Evolutionary conservation across 2,888 invertebrate genomes (phyloP).

Genomic region (Chrysodeixis includens): DNA sequence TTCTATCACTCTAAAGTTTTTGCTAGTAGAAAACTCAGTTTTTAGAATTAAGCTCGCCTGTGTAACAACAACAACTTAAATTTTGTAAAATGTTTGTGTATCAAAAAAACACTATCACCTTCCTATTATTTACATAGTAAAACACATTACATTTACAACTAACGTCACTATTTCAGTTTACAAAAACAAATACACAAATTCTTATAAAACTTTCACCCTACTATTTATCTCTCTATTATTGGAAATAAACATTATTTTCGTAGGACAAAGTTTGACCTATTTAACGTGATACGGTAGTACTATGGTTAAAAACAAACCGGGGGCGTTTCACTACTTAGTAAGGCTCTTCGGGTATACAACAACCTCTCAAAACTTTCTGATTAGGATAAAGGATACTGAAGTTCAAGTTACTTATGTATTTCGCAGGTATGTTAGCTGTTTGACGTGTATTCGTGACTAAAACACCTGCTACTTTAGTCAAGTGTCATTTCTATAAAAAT

Average conservation of each 20-base stretch:
- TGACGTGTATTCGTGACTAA: too few species aligned
- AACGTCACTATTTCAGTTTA: not conserved
- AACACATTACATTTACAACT: not conserved
- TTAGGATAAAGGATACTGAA: conserved; percentile 2
- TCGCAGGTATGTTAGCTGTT: not conserved
- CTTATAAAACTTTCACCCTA: not conserved
- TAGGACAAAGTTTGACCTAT: not conserved
- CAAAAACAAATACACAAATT: conserved; percentile 1
- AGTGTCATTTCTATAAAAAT: too few species aligned
- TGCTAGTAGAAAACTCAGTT: too few species aligned
- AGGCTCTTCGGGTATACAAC: not conserved
- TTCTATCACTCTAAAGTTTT: too few species aligned
- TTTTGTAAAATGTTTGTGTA: too few species aligned
- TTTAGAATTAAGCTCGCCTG: too few species aligned
- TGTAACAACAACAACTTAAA: too few species aligned
- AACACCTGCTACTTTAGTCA: too few species aligned
- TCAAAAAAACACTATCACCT: too few species aligned
- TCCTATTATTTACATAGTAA: too few species aligned
- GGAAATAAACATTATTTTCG: conserved; percentile 4
- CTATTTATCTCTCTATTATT: not conserved
- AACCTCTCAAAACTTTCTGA: conserved; percentile 3
- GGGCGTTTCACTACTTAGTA: not conserved
- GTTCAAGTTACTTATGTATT: not conserved
- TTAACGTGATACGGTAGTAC: not conserved
- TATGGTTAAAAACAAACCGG: not conserved